Conservation (phyloP, 2,797 vertebrate species). For the Artibeus lituratus region DNA sequence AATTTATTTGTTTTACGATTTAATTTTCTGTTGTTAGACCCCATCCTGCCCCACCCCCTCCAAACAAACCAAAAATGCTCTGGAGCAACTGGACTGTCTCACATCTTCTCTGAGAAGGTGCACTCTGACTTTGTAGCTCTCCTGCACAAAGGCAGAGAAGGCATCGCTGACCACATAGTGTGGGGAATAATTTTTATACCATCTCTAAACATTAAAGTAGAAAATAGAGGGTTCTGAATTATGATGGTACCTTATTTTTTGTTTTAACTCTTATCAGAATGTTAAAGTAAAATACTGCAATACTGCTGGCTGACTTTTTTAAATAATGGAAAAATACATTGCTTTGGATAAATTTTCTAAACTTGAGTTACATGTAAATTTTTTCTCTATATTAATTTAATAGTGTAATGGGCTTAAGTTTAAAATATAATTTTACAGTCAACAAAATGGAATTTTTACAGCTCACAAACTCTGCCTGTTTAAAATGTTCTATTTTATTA, state of each 20-base stretch:
- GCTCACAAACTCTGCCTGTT: neutral
- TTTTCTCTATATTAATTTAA: slow-evolving; percentile 2
- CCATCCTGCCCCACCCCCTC: neutral
- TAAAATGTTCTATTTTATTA: slow-evolving; percentile 37
- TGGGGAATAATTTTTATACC: neutral
- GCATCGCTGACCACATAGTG: neutral
- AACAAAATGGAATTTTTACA: slow-evolving; percentile 47
- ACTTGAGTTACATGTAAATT: slow-evolving; percentile 30
- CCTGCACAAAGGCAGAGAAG: slow-evolving; percentile 13
- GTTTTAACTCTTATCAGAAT: neutral
- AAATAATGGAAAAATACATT: neutral
- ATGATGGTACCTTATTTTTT: neutral
- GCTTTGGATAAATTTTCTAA: slow-evolving; percentile 44
- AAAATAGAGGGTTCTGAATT: neutral
- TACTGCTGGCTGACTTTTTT: neutral
- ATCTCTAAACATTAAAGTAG: neutral
- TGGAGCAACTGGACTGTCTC: neutral
- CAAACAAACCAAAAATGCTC: neutral
- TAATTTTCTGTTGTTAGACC: slow-evolving; percentile 24
- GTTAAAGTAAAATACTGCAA: neutral
- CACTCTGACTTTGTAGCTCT: neutral
- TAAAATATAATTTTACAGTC: slow-evolving; percentile 36
- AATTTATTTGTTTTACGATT: slow-evolving; percentile 31
- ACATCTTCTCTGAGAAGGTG: neutral
- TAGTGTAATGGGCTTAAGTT: slow-evolving; percentile 9